A percentile compares a stretch with the other conserved stretches of the same genome.
phyloP scores from a whole-genome alignment of 2,797 vertebrate species.

The Falco biarmicus region DNA sequence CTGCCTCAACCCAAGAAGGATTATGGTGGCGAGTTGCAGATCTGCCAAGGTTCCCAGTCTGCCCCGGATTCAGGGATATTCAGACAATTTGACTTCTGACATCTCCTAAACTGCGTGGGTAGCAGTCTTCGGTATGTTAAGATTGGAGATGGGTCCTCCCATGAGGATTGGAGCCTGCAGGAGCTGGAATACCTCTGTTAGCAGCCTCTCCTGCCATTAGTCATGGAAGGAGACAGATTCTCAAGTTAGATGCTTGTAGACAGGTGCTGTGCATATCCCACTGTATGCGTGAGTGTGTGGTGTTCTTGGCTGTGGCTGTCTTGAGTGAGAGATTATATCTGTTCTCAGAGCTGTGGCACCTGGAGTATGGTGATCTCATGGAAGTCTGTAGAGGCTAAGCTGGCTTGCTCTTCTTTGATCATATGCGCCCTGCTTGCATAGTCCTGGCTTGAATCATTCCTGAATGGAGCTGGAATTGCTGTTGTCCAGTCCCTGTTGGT shows the following conservation, averaged over 20 bases:
- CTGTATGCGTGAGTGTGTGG: rapidly evolving
- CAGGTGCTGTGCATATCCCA: rapidly evolving
- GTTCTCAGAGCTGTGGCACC: not conserved
- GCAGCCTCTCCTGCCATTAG: not conserved
- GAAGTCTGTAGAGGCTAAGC: not conserved
- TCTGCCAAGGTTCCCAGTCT: not conserved
- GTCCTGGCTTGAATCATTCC: not conserved
- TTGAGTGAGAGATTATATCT: not conserved
- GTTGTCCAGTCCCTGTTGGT: not conserved
- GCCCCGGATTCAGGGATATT: not conserved
- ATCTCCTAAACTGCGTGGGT: not conserved
- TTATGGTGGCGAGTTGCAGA: not conserved
- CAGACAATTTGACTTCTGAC: not conserved
- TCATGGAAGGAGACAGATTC: not conserved
- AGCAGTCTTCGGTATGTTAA: not conserved
- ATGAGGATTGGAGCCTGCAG: not conserved
- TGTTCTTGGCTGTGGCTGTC: not conserved
- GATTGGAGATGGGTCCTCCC: not conserved
- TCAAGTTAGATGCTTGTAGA: rapidly evolving
- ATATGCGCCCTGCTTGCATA: not conserved
- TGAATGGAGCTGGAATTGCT: not conserved
- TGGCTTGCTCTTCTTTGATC: not conserved
- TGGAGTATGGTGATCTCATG: not conserved
- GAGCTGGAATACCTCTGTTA: not conserved
- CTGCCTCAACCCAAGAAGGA: not conserved